Base-by-base conservation (phyloP, 64 coral and sea anemone genomes). In the Dendrophyllia cribrosa region DNA sequence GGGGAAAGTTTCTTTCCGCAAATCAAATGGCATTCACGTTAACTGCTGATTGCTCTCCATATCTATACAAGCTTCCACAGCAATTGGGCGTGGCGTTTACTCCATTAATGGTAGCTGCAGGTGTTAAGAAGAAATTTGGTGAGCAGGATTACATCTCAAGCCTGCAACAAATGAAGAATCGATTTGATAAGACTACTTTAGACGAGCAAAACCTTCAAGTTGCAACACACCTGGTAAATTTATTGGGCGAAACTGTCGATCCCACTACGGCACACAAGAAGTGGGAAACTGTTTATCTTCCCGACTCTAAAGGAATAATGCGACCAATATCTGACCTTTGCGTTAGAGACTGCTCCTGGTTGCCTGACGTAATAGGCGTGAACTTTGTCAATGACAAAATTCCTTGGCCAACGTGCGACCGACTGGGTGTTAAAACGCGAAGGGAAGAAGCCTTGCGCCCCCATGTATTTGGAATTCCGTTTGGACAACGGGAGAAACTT, bases 401-500 rank as follows among this genome's bases (percentile, higher is more conserved):
- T 82, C 74, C 94, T 22, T 77, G 58, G 72, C 4, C 16, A n/a
- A 66, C 52, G 0, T 72, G 70, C 11, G 9, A 43, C 3, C 5
- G 5, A 8, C 89, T 95, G 10, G 94, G 94, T 13, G 89, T 91
- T 45, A 95, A 95, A 17, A 92, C 94, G 63, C 89, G 84, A 3
- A 72, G 83, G 0, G 52, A 95, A 67, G 89, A 92, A 64, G 58
- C 89, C 17, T 66, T 95, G 72, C 83, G 64, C 0, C 58, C n/a
- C 5, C 71, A 52, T 51, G 70, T 76, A 9, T 4, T 24, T 61
- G 89, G 85, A 16, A 68, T 91, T 51, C 84, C 88, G 4, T 98
- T 98, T 89, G 96, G 96, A 51, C 96, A 94, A 63, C 77, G 84
- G 14, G 96, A 98, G 56, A 92, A 98, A 19, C 75, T 94, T 12